Conservation (phyloP, 2,888 invertebrate genomes). For the Acanthosepion esculentum region DNA sequence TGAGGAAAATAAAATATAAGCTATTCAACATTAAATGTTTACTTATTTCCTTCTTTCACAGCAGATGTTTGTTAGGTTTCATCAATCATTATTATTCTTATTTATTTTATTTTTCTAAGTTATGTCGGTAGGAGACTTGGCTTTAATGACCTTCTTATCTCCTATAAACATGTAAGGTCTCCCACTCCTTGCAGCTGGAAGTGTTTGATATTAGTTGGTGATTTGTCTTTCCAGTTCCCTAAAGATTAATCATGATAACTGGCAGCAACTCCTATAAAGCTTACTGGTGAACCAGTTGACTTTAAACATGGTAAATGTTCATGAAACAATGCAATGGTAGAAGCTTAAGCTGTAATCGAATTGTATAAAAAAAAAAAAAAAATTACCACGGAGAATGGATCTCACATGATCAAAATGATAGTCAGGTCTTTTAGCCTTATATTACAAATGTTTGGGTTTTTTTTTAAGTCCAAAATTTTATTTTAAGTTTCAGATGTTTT, state of each 20-base stretch:
- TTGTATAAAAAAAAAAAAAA: too few relatives aligned
- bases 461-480: too few relatives aligned
- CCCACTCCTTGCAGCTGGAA: neutral
- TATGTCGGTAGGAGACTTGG: neutral
- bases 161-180: neutral
- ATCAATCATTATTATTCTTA: neutral
- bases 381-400: too few relatives aligned
- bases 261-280: neutral
- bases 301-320: too few relatives aligned
- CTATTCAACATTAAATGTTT: neutral
- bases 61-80: neutral
- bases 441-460: too few relatives aligned
- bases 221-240: neutral
- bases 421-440: too few relatives aligned
- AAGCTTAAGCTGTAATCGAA: too few relatives aligned
- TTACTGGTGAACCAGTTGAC: too few relatives aligned
- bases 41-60: neutral
- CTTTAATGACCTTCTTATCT: neutral
- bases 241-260: neutral
- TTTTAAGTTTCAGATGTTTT: too few relatives aligned
- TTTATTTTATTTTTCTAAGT: neutral
- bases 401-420: too few relatives aligned
- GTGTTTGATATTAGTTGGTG: neutral
- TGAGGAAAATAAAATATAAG: too few relatives aligned
- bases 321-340: too few relatives aligned